These are phyloP conservation scores for Acromyrmex charruanus DNA, from an alignment of 1,140 invertebrate species.

Conservation along the genomic window DNA sequence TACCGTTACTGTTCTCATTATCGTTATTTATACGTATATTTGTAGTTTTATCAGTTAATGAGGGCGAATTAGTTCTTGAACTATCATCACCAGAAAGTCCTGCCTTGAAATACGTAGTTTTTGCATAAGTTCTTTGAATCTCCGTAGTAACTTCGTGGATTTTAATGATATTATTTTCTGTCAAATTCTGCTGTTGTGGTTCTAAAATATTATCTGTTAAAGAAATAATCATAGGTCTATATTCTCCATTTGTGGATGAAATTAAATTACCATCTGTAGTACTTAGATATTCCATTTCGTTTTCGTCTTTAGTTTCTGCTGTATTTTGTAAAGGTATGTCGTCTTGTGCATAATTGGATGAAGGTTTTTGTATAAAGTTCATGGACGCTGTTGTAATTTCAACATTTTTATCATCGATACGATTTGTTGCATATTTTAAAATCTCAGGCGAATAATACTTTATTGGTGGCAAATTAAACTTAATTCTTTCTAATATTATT, in stretches of 20 bases:
- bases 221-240: not conserved
- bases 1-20: not conserved
- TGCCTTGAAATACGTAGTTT: slow-evolving; percentile 18
- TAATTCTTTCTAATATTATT: slow-evolving; percentile 29
- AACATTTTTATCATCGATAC: slow-evolving; percentile 13
- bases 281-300: not conserved
- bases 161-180: slow-evolving; percentile 12
- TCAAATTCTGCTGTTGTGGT: not conserved
- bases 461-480: not conserved
- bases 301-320: slow-evolving; percentile 11
- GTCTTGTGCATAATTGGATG: not conserved
- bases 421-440: slow-evolving; percentile 3
- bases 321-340: not conserved
- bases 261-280: not conserved
- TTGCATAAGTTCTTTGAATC: slow-evolving; percentile 15
- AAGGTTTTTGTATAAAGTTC: slow-evolving; percentile 6
- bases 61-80: not conserved
- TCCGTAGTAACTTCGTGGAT: slow-evolving; percentile 36
- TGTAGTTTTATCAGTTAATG: not conserved
- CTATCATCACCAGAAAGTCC: not conserved
- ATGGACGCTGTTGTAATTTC: not conserved
- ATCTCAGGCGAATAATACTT: slow-evolving; percentile 18
- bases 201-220: not conserved
- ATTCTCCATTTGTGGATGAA: not conserved
- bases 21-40: not conserved